phyloP scores from a whole-genome alignment of 2,888 invertebrate species.

The Cheiracanthium punctorium region DNA sequence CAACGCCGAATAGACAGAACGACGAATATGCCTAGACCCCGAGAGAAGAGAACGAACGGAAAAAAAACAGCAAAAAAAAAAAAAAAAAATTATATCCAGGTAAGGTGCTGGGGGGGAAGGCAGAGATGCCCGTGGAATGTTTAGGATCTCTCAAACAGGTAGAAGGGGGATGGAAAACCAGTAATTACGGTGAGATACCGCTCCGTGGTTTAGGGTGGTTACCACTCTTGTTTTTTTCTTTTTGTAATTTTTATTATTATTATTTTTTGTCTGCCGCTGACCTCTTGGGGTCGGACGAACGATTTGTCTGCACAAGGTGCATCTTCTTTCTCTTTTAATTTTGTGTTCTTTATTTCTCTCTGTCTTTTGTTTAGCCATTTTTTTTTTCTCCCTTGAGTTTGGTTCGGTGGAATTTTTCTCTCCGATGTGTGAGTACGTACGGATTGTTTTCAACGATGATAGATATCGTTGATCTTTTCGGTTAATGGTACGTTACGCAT shows the following conservation, averaged over 20 bases:
- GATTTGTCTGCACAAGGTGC: conserved; percentile 63
- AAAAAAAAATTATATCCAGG: too few species aligned
- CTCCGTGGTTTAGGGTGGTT: conserved; percentile 45
- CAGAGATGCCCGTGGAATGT: not conserved
- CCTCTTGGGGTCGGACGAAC: conserved; percentile 51
- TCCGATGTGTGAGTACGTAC: not conserved
- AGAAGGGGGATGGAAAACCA: conserved; percentile 20
- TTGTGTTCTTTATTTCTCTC: conserved; percentile 37
- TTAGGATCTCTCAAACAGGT: conserved; percentile 15
- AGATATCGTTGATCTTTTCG: not conserved
- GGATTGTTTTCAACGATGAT: not conserved
- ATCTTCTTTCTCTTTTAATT: conserved; percentile 40
- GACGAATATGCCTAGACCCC: not conserved
- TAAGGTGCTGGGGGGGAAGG: not conserved
- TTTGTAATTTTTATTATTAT: too few species aligned
- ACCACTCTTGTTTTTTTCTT: not conserved
- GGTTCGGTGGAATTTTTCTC: not conserved
- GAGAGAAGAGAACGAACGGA: not conserved
- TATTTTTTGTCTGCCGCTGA: conserved; percentile 28
- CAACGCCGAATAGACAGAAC: conserved; percentile 28
- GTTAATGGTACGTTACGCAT: not conserved
- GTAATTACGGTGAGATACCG: conserved; percentile 67
- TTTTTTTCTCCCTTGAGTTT: too few species aligned
- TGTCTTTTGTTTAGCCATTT: not conserved
- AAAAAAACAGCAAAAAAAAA: not conserved